These are phyloP conservation scores for Sycophila sp. DNA, from an alignment of 1,140 invertebrate genomes.

Conservation along the genomic window DNA sequence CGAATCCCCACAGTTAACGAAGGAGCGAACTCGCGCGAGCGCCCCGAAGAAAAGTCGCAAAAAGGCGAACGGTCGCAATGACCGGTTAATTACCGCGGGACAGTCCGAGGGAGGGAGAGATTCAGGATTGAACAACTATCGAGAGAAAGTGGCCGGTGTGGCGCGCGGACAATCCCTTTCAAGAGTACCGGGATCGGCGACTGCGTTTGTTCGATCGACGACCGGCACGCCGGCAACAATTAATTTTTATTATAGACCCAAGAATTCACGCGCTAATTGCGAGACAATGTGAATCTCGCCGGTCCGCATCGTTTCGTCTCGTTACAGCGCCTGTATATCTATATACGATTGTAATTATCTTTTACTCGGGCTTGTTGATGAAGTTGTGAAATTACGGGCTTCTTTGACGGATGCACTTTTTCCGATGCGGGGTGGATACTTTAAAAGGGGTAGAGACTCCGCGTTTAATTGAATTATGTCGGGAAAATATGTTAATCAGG, in stretches of 20 bases:
- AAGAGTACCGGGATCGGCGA: constrained; percentile 25
- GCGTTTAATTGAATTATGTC: background rate
- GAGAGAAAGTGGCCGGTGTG: constrained; percentile 26
- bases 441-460: too few relatives aligned
- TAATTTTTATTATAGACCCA: constrained; percentile 50
- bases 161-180: constrained; percentile 37
- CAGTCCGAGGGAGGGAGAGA: background rate
- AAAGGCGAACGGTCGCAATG: constrained; percentile 8
- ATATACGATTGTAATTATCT: constrained; percentile 12
- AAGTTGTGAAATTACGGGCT: constrained; percentile 12
- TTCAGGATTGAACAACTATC: constrained; percentile 31
- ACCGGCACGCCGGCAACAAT: constrained; percentile 40
- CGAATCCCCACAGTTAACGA: background rate
- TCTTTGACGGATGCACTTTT: background rate
- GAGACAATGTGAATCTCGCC: constrained; percentile 45
- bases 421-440: background rate
- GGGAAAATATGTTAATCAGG: background rate
- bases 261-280: constrained; percentile 48
- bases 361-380: background rate
- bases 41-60: constrained; percentile 13
- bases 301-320: background rate
- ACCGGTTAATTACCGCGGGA: constrained; percentile 29
- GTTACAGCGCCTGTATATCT: background rate
- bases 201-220: constrained; percentile 14
- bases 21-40: background rate